Percentiles rank a stretch among this genome's conserved stretches.
These are phyloP conservation scores for Drosophila nigromelanica DNA, from an alignment of 1,140 invertebrate species.

Conservation along the genomic window DNA sequence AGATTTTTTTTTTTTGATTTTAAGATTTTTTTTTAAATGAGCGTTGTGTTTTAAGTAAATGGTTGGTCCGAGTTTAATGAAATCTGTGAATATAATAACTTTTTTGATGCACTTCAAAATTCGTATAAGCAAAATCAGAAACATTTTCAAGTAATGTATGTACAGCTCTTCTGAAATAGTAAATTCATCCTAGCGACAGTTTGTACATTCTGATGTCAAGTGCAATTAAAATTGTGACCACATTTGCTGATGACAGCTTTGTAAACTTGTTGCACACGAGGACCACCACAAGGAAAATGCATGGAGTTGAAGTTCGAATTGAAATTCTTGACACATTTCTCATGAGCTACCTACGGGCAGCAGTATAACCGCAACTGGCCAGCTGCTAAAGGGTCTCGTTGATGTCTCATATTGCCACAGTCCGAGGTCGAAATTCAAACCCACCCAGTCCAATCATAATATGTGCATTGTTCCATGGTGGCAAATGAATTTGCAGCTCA, in stretches of 20 bases:
- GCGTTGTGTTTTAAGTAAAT: no score
- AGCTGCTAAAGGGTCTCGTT: slow-evolving; percentile 12
- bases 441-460: slow-evolving; percentile 10
- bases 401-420: slow-evolving; percentile 16
- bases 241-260: slow-evolving; percentile 21
- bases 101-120: not conserved
- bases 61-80: no score
- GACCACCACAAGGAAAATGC: slow-evolving; percentile 11
- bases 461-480: slow-evolving; percentile 39
- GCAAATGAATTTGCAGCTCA: slow-evolving; percentile 53
- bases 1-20: no score
- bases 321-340: slow-evolving; percentile 35
- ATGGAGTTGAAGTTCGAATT: slow-evolving; percentile 1
- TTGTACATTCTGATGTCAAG: slow-evolving; percentile 4
- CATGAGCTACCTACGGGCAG: slow-evolving; percentile 5
- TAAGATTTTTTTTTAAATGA: no score
- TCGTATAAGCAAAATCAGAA: no score
- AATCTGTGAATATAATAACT: no score
- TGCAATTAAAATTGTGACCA: slow-evolving; percentile 28
- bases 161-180: not conserved
- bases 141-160: no score
- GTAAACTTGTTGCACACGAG: slow-evolving; percentile 36
- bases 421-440: not conserved
- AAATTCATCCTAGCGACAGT: not conserved
- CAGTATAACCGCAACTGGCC: slow-evolving; percentile 24